Percentiles rank a stretch among this genome's conserved stretches.
Evolutionary conservation across 2,113 vertebrate genomes (phyloP).

Genomic region (Melanerpes aurifrons): DNA sequence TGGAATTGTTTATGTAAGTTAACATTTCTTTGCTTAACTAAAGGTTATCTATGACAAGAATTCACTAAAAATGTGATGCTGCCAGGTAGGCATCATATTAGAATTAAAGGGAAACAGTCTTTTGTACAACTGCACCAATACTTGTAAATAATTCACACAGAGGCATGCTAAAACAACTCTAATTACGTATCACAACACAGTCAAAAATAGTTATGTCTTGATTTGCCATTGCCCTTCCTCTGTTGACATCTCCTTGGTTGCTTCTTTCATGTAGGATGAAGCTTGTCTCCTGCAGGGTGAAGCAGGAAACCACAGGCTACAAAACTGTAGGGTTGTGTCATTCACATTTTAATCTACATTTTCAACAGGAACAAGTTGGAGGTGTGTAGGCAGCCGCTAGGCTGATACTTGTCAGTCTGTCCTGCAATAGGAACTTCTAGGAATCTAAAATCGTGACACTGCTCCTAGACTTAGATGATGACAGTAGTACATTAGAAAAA

Average conservation of each 20-base stretch:
- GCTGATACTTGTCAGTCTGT: not conserved
- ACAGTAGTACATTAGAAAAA: not conserved
- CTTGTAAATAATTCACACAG: not conserved
- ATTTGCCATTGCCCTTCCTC: not conserved
- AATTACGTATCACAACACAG: not conserved
- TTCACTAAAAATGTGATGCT: not conserved
- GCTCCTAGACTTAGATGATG: not conserved
- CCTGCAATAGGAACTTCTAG: not conserved
- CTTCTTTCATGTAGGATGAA: no score
- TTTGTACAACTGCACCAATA: not conserved
- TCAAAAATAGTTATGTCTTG: not conserved
- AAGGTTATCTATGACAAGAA: slow-evolving; percentile 51
- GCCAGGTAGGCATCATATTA: not conserved
- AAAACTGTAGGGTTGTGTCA: not conserved
- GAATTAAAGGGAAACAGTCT: not conserved
- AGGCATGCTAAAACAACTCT: not conserved
- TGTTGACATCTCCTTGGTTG: fast-evolving
- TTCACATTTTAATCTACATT: not conserved
- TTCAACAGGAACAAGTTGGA: not conserved
- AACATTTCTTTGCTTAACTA: slow-evolving; percentile 39
- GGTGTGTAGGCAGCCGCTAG: not conserved
- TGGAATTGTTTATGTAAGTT: slow-evolving; percentile 54
- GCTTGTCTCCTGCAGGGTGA: not conserved
- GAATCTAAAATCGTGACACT: not conserved
- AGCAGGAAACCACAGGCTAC: not conserved